phyloP scores from a whole-genome alignment of 2,888 invertebrate genomes.

The Idaea dimidiata region DNA sequence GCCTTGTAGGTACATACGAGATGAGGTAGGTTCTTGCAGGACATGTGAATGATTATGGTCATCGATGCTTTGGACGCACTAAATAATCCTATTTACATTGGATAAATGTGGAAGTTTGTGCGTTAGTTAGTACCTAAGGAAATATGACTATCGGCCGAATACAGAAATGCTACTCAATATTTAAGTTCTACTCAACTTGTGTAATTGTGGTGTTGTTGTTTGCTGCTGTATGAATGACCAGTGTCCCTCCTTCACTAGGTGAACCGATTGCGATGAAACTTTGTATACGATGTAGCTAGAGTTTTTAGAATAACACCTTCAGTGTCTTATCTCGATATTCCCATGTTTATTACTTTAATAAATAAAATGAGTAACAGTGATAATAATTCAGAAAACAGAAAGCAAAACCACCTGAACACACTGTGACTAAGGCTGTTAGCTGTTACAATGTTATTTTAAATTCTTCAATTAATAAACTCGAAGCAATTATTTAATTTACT shows the following conservation, averaged over 20 bases:
- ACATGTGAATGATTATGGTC: not conserved
- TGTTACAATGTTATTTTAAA: not conserved
- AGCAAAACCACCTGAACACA: slow-evolving; percentile 15
- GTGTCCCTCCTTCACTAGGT: too few species aligned
- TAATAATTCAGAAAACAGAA: not conserved
- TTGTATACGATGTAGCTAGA: too few species aligned
- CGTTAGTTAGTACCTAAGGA: too few species aligned
- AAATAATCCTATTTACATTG: not conserved
- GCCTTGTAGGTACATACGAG: not conserved
- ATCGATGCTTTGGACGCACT: not conserved
- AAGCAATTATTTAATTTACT: not conserved
- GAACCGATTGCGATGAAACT: too few species aligned
- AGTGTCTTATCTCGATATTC: too few species aligned
- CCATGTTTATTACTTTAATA: not conserved
- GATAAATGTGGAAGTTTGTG: too few species aligned
- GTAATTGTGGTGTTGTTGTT: too few species aligned
- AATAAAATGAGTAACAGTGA: not conserved
- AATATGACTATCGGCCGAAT: too few species aligned
- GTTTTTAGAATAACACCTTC: too few species aligned
- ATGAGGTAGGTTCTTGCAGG: not conserved
- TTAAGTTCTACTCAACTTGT: too few species aligned
- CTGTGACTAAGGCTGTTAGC: slow-evolving; percentile 12
- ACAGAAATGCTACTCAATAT: too few species aligned
- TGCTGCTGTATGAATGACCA: too few species aligned
- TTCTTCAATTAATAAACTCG: not conserved